These are phyloP conservation scores for Crematogaster levior DNA, from an alignment of 2,888 invertebrate species.

Conservation along the genomic window DNA sequence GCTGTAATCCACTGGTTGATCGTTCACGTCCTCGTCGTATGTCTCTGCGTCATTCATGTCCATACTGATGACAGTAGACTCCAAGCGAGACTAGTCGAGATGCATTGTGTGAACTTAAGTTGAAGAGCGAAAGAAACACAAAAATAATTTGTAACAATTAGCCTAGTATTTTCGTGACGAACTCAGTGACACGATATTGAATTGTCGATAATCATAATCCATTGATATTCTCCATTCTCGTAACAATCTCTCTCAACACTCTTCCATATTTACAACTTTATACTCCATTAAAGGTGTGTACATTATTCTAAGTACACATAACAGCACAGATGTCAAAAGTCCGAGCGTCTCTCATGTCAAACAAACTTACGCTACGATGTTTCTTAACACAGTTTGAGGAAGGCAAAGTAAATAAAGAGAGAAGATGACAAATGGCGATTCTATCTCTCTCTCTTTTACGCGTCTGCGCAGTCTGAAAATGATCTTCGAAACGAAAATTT, in stretches of 20 bases:
- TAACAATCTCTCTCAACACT: neutral
- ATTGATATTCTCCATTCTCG: neutral
- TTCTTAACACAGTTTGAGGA: too few relatives aligned
- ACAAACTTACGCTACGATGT: neutral
- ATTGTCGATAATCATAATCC: neutral
- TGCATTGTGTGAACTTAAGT: neutral
- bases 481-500: too few relatives aligned
- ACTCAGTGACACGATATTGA: neutral
- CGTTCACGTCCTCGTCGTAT: conserved; percentile 81
- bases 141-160: neutral
- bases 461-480: neutral
- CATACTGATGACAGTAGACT: conserved; percentile 41
- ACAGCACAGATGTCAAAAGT: neutral
- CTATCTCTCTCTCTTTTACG: neutral
- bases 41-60: conserved; percentile 44
- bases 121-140: neutral
- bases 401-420: neutral
- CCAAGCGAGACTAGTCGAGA: neutral
- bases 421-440: neutral
- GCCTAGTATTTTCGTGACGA: neutral
- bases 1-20: conserved; percentile 88
- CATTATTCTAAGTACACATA: neutral
- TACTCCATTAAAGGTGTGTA: neutral
- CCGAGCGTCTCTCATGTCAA: neutral
- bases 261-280: neutral